Percentiles rank a stretch among this genome's conserved stretches.
Conservation (phyloP, 2,888 invertebrate genomes). For the Sarcophaga carnaria region DNA sequence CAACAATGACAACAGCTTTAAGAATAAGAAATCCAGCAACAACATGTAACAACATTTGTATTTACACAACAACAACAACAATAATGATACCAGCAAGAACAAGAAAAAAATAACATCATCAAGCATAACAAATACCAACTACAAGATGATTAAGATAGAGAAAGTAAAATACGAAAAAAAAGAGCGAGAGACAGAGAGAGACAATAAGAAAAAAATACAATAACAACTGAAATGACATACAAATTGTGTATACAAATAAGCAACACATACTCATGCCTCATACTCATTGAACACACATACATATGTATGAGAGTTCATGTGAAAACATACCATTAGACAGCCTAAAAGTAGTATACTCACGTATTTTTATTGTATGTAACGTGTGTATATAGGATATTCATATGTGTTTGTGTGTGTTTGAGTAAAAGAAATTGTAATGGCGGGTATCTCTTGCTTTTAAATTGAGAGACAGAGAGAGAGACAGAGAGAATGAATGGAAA, state of each 20-base stretch:
- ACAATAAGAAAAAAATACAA: background rate
- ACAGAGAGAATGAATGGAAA: background rate
- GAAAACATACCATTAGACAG: no score
- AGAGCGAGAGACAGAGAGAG: no score
- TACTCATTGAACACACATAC: background rate
- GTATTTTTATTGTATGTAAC: no score
- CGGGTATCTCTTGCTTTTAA: no score
- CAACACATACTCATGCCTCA: constrained; percentile 15
- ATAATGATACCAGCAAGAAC: background rate
- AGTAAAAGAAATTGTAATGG: background rate
- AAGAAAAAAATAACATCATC: background rate
- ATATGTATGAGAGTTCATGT: background rate
- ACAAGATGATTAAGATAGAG: constrained; percentile 6
- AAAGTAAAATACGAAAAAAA: background rate
- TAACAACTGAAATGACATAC: constrained; percentile 44
- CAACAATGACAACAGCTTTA: constrained; percentile 11
- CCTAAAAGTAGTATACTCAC: no score
- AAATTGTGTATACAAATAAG: constrained; percentile 63
- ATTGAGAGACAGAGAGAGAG: no score
- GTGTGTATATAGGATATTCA: background rate
- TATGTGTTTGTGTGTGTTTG: background rate
- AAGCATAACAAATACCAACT: constrained; percentile 3
- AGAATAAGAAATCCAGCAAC: constrained; percentile 4
- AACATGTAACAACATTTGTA: background rate
- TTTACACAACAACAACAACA: background rate